These are phyloP conservation scores for Drosophila ironensis DNA, from an alignment of 1,140 invertebrate genomes.

Conservation along the genomic window DNA sequence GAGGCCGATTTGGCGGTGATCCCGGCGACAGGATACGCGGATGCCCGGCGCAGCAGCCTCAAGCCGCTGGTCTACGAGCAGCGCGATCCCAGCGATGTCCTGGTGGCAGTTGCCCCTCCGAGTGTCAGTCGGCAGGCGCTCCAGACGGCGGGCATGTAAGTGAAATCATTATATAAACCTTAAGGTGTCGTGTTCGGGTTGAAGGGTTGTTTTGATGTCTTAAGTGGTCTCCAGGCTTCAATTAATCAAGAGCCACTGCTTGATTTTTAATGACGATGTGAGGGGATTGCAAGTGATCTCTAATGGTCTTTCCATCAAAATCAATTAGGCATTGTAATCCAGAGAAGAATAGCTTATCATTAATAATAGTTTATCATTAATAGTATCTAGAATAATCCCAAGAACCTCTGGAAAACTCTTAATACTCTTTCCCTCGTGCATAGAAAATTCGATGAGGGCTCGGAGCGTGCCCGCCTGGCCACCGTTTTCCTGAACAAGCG, in stretches of 20 bases:
- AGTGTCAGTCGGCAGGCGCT: constrained; percentile 41
- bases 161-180: neutral
- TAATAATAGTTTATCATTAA: too few species aligned
- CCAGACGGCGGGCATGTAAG: constrained; percentile 67
- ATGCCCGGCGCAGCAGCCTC: constrained; percentile 45
- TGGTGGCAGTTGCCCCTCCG: constrained; percentile 67
- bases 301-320: too few species aligned
- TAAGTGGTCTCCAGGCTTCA: too few species aligned
- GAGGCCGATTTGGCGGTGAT: constrained; percentile 59
- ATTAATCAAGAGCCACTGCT: too few species aligned
- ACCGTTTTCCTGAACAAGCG: constrained; percentile 66
- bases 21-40: constrained; percentile 30
- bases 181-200: too few species aligned
- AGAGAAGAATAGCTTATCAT: too few species aligned
- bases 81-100: constrained; percentile 48
- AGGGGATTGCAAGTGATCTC: too few species aligned
- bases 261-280: too few species aligned
- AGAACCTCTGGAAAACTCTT: neutral
- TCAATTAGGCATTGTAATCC: too few species aligned
- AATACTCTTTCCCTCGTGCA: neutral
- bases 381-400: neutral
- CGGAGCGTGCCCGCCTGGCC: constrained; percentile 45
- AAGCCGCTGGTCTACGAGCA: constrained; percentile 69
- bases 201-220: too few species aligned
- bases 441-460: constrained; percentile 61